phyloP scores from a whole-genome alignment of 2,888 invertebrate genomes.

The Tenthredo scrophulariae region DNA sequence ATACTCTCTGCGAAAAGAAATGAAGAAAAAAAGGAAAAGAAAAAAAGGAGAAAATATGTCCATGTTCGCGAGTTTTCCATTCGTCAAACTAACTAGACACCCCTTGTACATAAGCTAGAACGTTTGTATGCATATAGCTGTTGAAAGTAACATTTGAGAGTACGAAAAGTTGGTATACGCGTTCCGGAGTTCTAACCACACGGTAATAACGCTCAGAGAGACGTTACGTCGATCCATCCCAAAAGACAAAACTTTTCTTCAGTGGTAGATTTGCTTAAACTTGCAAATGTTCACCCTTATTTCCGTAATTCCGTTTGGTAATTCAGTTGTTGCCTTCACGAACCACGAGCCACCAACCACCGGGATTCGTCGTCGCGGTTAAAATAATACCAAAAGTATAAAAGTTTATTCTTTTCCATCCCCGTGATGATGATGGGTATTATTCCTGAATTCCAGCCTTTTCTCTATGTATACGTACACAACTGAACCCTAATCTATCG shows the following conservation, averaged over 20 bases:
- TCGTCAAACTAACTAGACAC: neutral
- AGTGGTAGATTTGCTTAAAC: conserved; percentile 35
- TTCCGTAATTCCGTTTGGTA: conserved; percentile 49
- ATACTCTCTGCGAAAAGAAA: neutral
- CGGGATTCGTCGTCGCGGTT: neutral
- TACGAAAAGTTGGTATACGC: conserved; percentile 22
- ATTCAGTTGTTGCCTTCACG: conserved; percentile 42
- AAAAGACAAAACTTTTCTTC: conserved; percentile 23
- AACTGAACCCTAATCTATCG: neutral
- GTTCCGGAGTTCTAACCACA: conserved; percentile 25
- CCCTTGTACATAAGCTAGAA: neutral
- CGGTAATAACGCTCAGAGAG: conserved; percentile 6
- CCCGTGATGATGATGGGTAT: neutral
- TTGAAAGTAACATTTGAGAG: neutral
- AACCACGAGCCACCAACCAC: neutral
- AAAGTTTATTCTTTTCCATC: neutral
- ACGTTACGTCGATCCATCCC: conserved; percentile 8
- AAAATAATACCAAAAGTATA: neutral
- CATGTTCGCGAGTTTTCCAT: neutral
- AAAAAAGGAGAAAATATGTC: neutral
- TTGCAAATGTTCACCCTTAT: conserved; percentile 53
- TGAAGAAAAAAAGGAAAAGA: neutral
- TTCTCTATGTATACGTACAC: neutral
- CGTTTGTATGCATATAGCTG: conserved; percentile 8
- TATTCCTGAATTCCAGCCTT: neutral